A percentile compares a stretch with the other conserved stretches of the same genome.
Conservation (phyloP, 2,888 invertebrate species). For the Cryptocheilus praepositus region DNA sequence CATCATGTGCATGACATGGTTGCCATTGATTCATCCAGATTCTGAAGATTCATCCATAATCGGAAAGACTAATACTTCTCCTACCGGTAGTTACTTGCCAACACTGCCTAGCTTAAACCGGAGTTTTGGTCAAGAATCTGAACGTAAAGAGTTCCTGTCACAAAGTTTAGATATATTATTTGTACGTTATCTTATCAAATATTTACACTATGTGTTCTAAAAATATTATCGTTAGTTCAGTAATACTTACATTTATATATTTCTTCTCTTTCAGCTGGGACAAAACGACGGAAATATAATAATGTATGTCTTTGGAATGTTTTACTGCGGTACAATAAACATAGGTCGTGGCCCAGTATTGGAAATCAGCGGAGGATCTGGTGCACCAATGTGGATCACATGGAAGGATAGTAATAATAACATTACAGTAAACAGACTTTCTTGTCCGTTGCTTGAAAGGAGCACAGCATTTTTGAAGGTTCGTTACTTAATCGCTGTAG, state of each 20-base stretch:
- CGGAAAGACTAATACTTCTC: slow-evolving; percentile 51
- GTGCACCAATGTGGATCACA: slow-evolving; percentile 67
- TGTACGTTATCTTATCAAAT: slow-evolving; percentile 59
- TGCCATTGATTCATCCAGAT: slow-evolving; percentile 58
- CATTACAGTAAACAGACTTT: slow-evolving; percentile 62
- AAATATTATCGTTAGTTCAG: not conserved
- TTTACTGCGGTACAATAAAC: slow-evolving; percentile 84
- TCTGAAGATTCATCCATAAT: slow-evolving; percentile 25
- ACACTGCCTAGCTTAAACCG: slow-evolving; percentile 75
- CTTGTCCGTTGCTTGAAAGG: slow-evolving; percentile 66
- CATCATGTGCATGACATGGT: slow-evolving; percentile 86
- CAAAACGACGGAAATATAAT: slow-evolving; percentile 81
- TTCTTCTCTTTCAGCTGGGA: slow-evolving; percentile 78
- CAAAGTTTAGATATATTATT: slow-evolving; percentile 74
- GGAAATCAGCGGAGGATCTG: slow-evolving; percentile 67
- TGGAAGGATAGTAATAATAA: slow-evolving; percentile 58
- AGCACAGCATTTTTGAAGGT: slow-evolving; percentile 70
- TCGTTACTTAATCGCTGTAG: slow-evolving; percentile 8
- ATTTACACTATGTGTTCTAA: not conserved
- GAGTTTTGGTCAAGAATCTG: slow-evolving; percentile 72
- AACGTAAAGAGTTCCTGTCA: slow-evolving; percentile 74
- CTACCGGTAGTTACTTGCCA: slow-evolving; percentile 74
- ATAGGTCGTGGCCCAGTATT: slow-evolving; percentile 63
- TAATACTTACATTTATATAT: not conserved
- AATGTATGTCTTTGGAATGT: slow-evolving; percentile 89